Base-by-base conservation (phyloP, 1,140 invertebrate genomes). In the Bombus consobrinus region DNA sequence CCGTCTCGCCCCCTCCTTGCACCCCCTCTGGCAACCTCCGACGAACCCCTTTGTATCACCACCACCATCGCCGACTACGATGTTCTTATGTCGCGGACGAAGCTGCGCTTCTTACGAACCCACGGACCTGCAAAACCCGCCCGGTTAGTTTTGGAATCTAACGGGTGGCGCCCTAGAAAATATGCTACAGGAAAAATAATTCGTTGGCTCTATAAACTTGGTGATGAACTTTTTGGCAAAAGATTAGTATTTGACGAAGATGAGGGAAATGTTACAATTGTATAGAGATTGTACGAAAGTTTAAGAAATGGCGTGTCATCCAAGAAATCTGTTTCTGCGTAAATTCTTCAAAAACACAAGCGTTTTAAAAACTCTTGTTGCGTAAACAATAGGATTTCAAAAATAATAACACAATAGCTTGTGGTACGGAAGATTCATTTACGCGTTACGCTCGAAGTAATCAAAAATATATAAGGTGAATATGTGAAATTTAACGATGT, bases 61-160 rank as follows among this genome's bases (percentile, higher is more conserved):
- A 72, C 85, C 88, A 64, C 89, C 81, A 79, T 85, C 85, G 43
- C 68, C 91, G 86, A 87, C 92, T 68, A 87, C 89, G 92, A 92
- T 93, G 94, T 95, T 95, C 95, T 95, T 95, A 95, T 94, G 94
- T 95, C 94, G 94, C 92, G 92, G 89, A 89, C 92, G 88, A 94
- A 94, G 93, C 94, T 92, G 90, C 86, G 90, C 93, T 93, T 94
- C 94, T 94, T 94, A 94, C 92, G 90, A 92, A 88, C 86, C 88
- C 80, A 41, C 68, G 83, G 81, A 74, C 81, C 87, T 85, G 83
- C 88, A 87, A 90, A 89, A 88, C 86, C 88, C 71, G 83, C 57
- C 64, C 77, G 84, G 64, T 53, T 80, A 80, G 73, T 78, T 86
- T 77, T 76, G 62, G 53, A 39, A 81, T 91, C 75, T 77, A 91